Base-by-base conservation (phyloP, 2,888 invertebrate genomes). In the Mantis religiosa region DNA sequence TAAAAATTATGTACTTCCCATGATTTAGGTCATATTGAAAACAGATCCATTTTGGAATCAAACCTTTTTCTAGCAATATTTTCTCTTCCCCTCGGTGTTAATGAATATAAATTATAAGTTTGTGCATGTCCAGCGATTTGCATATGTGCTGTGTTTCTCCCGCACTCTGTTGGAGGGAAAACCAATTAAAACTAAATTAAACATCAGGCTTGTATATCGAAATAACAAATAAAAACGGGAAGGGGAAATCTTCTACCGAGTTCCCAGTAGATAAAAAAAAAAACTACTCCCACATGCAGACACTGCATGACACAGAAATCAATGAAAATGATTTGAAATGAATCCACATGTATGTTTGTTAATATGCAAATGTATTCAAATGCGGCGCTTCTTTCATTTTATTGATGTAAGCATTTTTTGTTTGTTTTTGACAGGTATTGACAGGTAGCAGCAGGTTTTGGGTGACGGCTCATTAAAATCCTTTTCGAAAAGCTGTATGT, bases 321-420 rank as follows among this genome's bases (percentile, higher is more conserved):
- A 27, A n/a, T 84, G 84, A 34, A 34, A 71, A 84, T 84, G 34
- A 84, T 84, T 84, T 41, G 41, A 84, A 84, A 84, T 84, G 83
- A 28, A 28, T 83, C 83, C 28, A 30, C 30, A n/a, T 85, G 28
- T 85, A 20, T 85, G 27, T 85, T 85, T 54, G 71, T 86, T 82
- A 86, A 89, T 47, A 89, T 89, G 86, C 41, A 86, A 86, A 89
- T 85, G 34, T 89, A 89, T 89, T 89, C 89, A 89, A 83, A 89
- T 86, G 82, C 82, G 25, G 30, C 30, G 12, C 41, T 41, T 30
- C 41, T 30, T 84, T 84, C 25, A 41, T 25, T 84, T 27, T 41
- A n/a, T 47, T n/a, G n/a, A 34, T 84, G 34, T 25, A 30, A 30
- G n/a, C 84, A 27, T 25, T 15, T n/a, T 47, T 41, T 41, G 41